Conservation (phyloP, 2,113 vertebrate genomes). For the Colaptes auratus region DNA sequence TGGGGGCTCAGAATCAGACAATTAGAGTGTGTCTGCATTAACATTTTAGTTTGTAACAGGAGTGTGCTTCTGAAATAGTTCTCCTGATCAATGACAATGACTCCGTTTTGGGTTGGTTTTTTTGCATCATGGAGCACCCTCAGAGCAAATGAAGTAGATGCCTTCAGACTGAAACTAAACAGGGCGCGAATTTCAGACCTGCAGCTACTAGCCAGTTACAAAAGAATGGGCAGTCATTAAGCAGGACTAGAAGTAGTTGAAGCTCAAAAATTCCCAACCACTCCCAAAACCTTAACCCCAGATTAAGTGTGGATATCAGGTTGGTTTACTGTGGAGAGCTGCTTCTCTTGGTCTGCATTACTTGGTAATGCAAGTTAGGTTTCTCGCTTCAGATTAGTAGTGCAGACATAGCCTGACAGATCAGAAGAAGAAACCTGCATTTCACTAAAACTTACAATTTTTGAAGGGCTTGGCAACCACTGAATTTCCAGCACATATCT, state of each 20-base stretch:
- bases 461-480: neutral
- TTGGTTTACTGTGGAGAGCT: neutral
- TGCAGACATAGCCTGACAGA: neutral
- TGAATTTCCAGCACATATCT: neutral
- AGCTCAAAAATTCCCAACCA: neutral
- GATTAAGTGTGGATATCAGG: neutral
- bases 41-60: neutral
- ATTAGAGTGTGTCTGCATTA: neutral
- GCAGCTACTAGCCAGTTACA: neutral
- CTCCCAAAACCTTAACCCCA: neutral
- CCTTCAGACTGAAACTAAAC: neutral
- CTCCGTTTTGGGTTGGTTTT: neutral
- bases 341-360: neutral
- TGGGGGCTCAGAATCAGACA: neutral
- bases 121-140: neutral
- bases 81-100: neutral
- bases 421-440: neutral
- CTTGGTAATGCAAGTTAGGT: neutral
- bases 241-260: neutral
- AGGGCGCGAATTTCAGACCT: neutral
- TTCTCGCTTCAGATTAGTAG: neutral
- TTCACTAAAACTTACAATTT: neutral
- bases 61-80: neutral
- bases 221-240: neutral
- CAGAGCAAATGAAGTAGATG: neutral